A percentile compares a stretch with the other conserved stretches of the same genome.
Conservation (phyloP, 37 sponge, comb jelly and placozoan genomes). For the Hexactinellida sp. region DNA sequence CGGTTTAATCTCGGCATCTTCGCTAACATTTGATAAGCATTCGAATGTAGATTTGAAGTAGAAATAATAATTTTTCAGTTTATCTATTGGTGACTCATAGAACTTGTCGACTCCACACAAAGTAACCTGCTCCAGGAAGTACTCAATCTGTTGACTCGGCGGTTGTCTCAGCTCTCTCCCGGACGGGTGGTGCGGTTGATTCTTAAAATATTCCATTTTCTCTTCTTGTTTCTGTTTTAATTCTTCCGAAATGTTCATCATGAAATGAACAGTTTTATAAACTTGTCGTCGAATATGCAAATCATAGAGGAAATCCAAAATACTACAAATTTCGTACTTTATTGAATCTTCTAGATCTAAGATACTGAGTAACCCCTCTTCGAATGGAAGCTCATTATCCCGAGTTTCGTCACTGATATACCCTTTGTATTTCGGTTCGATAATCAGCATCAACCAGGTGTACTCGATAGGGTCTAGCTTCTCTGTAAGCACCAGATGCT, state of each 20-base stretch:
- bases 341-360: neutral
- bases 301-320: constrained; percentile 9
- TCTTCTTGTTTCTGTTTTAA: neutral
- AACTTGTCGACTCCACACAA: neutral
- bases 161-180: neutral
- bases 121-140: neutral
- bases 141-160: neutral
- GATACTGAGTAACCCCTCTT: neutral
- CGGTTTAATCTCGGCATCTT: neutral
- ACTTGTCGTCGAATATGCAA: neutral
- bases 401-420: neutral
- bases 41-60: neutral
- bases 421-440: constrained; percentile 9
- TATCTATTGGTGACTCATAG: neutral
- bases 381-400: neutral
- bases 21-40: neutral
- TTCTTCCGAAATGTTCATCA: neutral
- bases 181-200: neutral
- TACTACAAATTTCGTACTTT: neutral
- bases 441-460: neutral
- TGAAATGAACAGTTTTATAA: constrained; percentile 10
- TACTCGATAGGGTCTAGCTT: neutral
- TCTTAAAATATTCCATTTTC: neutral
- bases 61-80: neutral
- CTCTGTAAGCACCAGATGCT: neutral